A percentile compares a stretch with the other conserved stretches of the same genome.
These are phyloP conservation scores for Habropoda laboriosa DNA, from an alignment of 1,140 invertebrate species.

Conservation along the genomic window DNA sequence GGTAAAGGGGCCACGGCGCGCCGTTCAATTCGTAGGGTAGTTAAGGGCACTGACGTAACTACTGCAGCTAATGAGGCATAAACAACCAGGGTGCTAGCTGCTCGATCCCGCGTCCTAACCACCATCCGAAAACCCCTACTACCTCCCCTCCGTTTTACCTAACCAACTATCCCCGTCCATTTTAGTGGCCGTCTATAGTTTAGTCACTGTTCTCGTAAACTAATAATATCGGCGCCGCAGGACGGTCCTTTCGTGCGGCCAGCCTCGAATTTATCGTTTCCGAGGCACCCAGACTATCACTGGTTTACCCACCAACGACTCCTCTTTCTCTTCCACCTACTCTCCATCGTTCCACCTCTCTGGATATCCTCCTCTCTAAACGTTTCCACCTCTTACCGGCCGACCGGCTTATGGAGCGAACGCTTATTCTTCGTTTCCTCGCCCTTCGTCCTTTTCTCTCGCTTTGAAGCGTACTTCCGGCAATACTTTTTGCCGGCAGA, in stretches of 20 bases:
- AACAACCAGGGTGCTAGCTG: slow-evolving; percentile 68
- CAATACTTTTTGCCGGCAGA: slow-evolving; percentile 8
- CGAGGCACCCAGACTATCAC: neutral
- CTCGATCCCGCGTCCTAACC: slow-evolving; percentile 47
- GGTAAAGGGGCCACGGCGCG: slow-evolving; percentile 44
- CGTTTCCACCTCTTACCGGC: neutral
- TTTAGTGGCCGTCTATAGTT: slow-evolving; percentile 70
- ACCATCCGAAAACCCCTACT: slow-evolving; percentile 44
- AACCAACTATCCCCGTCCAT: slow-evolving; percentile 57
- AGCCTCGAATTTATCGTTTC: slow-evolving; percentile 67
- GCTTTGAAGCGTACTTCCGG: slow-evolving; percentile 1
- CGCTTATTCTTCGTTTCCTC: slow-evolving; percentile 21
- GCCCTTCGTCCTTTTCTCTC: neutral
- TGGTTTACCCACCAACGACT: slow-evolving; percentile 11
- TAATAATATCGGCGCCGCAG: slow-evolving; percentile 70
- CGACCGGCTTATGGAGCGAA: neutral
- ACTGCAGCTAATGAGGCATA: slow-evolving; percentile 75
- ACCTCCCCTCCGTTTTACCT: slow-evolving; percentile 5
- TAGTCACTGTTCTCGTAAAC: slow-evolving; percentile 70
- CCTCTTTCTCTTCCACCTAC: no score
- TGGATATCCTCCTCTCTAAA: slow-evolving; percentile 20
- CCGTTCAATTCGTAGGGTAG: slow-evolving; percentile 70
- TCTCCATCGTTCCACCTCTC: slow-evolving; percentile 41
- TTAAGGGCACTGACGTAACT: slow-evolving; percentile 74
- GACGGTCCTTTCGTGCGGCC: slow-evolving; percentile 66